Base-by-base conservation (phyloP, 2,113 vertebrate genomes). In the Zingel zingel region DNA sequence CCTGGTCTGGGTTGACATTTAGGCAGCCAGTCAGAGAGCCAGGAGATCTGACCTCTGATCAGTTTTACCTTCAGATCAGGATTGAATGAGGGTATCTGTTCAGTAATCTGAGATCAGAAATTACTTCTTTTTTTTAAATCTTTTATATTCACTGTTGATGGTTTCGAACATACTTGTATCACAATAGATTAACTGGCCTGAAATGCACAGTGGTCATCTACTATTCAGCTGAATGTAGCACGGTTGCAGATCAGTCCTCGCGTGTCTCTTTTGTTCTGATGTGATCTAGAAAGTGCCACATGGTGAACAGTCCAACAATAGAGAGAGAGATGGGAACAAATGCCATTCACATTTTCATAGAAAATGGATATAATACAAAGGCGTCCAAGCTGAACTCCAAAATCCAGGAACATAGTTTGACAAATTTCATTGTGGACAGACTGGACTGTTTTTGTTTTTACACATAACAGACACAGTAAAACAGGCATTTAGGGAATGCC, bases 211-310 rank as follows among this genome's bases (percentile, higher is more conserved):
- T 25, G 45, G 45, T 30, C 57, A 39, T n/a, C 45, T 30, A 5
- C 62, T 4, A 11, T 43, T 71, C 77, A 75, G 73, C 64, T 74
- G 74, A 75, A 64, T 65, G 36, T 69, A 59, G 70, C 59, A 45
- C 27, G 25, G 43, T 65, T 66, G 27, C 74, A 76, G 39, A 70
- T 58, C 62, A 47, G 76, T 63, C 82, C 84, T 68, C n/a, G 16
- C 81, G 77, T 13, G 69, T 78, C 33, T 67, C 50, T 70, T 87
- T 91, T 89, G 85, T 87, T 83, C 58, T 58, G 4, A 16, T 13
- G 47, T n/a, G 51, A 74, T 83, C 85, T 62, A 75, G 74, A 89
- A 91, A 85, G 23, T 73, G 53, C 80, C 47, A 4, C 9, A 11
- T 66, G 62, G 70, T 30, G 76, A 77, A 73, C 45, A 50, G 65